A percentile compares a stretch with the other conserved stretches of the same genome.
phyloP scores from a whole-genome alignment of 2,888 invertebrate genomes.

The Epicampocera succincta region DNA sequence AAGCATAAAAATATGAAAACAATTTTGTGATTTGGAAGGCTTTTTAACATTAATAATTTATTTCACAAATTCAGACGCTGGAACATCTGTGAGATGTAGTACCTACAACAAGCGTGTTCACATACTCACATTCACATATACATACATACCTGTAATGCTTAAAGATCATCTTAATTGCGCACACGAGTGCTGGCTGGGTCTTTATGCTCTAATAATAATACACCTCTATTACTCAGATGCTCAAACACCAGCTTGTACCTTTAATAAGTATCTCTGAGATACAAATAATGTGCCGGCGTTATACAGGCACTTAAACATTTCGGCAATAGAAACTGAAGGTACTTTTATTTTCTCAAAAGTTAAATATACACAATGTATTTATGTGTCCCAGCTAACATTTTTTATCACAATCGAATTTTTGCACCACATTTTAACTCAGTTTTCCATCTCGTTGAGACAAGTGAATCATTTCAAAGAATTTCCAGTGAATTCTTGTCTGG shows the following conservation, averaged over 20 bases:
- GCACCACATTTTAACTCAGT: no score
- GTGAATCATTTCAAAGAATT: no score
- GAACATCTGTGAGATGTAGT: no score
- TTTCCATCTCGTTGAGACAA: no score
- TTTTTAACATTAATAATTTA: no score
- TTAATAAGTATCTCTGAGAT: slow-evolving; percentile 16
- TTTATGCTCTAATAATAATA: slow-evolving; percentile 57
- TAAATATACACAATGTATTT: no score
- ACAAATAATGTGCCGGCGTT: slow-evolving; percentile 47
- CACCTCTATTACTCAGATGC: slow-evolving; percentile 20
- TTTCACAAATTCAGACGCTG: no score
- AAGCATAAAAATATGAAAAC: slow-evolving; percentile 23
- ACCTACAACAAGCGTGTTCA: slow-evolving; percentile 1
- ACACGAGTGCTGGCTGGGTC: slow-evolving; percentile 23
- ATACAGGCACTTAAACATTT: slow-evolving; percentile 26
- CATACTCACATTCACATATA: not conserved
- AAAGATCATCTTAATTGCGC: slow-evolving; percentile 46
- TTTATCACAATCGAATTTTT: no score
- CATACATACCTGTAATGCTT: slow-evolving; percentile 1
- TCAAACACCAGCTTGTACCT: not conserved
- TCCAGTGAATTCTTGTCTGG: no score
- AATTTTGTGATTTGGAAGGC: not conserved
- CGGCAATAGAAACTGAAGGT: not conserved
- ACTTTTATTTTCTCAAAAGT: slow-evolving; percentile 4
- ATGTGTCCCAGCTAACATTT: no score